Conservation (phyloP, 2,888 invertebrate genomes). For the Allolobophora icterica region DNA sequence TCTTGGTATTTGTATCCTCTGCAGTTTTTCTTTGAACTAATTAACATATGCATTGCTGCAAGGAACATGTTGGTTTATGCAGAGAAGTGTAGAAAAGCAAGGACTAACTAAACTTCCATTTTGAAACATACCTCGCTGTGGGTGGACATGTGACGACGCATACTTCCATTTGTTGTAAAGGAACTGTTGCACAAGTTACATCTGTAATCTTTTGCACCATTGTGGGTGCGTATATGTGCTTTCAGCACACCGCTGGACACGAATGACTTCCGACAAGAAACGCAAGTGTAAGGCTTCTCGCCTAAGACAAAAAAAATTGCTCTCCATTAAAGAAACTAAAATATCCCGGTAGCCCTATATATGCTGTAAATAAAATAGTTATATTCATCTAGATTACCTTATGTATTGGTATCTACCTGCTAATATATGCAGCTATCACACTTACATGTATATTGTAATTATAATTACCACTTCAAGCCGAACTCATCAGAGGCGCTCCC, state of each 20-base stretch:
- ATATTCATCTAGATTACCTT: too few species aligned
- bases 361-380: not conserved
- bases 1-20: not conserved
- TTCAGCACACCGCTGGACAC: constrained; percentile 57
- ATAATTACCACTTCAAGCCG: too few species aligned
- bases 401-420: too few species aligned
- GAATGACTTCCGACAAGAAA: constrained; percentile 71
- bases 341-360: too few species aligned
- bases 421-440: too few species aligned
- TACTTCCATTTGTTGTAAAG: constrained; percentile 61
- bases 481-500: too few species aligned
- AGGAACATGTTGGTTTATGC: not conserved
- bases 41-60: not conserved
- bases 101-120: too few species aligned
- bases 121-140: constrained; percentile 48
- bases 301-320: constrained; percentile 46
- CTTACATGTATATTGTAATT: too few species aligned
- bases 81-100: not conserved
- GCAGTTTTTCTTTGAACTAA: not conserved
- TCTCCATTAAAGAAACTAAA: not conserved
- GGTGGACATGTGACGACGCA: constrained; percentile 59
- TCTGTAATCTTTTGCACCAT: constrained; percentile 53
- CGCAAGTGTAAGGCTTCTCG: constrained; percentile 71
- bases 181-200: constrained; percentile 55
- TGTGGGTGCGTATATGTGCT: constrained; percentile 60